These are phyloP conservation scores for Brachymystax lenok DNA, from an alignment of 2,797 vertebrate genomes.

Conservation along the genomic window DNA sequence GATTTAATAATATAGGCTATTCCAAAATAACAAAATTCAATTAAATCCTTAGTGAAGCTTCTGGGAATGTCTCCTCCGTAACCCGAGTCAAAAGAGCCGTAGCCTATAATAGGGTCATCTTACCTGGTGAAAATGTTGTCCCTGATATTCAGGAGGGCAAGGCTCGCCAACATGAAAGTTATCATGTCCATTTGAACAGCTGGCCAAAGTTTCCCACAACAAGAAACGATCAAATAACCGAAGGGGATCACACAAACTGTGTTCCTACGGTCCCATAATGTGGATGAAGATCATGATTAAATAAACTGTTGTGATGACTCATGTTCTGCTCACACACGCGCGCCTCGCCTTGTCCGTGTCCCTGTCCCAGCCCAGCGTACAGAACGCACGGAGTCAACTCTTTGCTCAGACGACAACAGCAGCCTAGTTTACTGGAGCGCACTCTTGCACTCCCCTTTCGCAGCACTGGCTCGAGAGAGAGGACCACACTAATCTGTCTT, in stretches of 20 bases:
- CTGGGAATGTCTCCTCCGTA: not conserved
- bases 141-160: slow-evolving; percentile 79
- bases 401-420: not conserved
- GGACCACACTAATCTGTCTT: slow-evolving; percentile 56
- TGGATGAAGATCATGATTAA: slow-evolving; percentile 36
- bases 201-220: slow-evolving; percentile 56
- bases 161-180: slow-evolving; percentile 75
- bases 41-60: not conserved
- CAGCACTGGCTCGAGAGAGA: slow-evolving; percentile 25
- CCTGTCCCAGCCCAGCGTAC: slow-evolving; percentile 41
- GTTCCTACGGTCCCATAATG: slow-evolving; percentile 62
- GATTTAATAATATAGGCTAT: not conserved
- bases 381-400: slow-evolving; percentile 33
- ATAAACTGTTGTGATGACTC: slow-evolving; percentile 60
- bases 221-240: slow-evolving; percentile 7
- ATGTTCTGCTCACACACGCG: slow-evolving; percentile 51
- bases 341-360: not conserved
- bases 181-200: slow-evolving; percentile 78
- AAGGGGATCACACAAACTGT: slow-evolving; percentile 25
- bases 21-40: not conserved
- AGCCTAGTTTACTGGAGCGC: not conserved
- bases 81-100: not conserved
- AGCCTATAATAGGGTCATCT: slow-evolving; percentile 53
- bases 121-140: slow-evolving; percentile 85
- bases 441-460: slow-evolving; percentile 38